Evolutionary conservation across 2,888 invertebrate genomes (phyloP), one percentile per base, ranked within the genome.

Genomic region (Pollenia griseotomentosa): DNA sequence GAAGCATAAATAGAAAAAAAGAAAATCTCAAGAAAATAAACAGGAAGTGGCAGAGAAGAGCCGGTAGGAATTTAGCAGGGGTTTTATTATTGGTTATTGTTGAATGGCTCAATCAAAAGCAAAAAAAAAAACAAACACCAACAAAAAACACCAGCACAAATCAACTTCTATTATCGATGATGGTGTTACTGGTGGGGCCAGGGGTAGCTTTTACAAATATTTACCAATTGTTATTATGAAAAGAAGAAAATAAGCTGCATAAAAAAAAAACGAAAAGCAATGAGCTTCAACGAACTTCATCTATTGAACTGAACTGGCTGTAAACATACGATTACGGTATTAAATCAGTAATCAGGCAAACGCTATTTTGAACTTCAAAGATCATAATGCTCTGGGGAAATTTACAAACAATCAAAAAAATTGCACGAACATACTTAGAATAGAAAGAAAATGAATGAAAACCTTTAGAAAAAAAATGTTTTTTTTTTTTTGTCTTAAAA

Each of bases 341-440:
- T 89, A 88, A 89, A 89, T 88, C 81, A 87, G 88, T 89, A 89
- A 89, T 89, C 89, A 89, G 53, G 89, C 82, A 87, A 89, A 89
- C 83, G 88, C 81, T 81, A 81, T 84, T 88, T 89, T 88, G 83
- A 87, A 87, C 87, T 88, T 83, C 86, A 87, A 85, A 85, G 79
- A 84, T 87, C 83, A 87, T 82, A 83, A 86, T 88, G 61, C 88
- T 86, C 89, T 68, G 85, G 89, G 89, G 89, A 89, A 89, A 89
- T 89, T 89, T 88, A 82, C 88, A 88, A 89, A 88, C 89, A 88
- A 89, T 88, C 88, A 85, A 89, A 88, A 84, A 77, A 74, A 68
- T n/a, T 70, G 53, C 61, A 77, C 75, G 61, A 71, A 40, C 53
- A 83, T 46, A 46, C n/a, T 53, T 53, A 68, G 46, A 65, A 42